Base-by-base conservation (phyloP, 2,888 invertebrate species). In the Daptonema setosum region DNA sequence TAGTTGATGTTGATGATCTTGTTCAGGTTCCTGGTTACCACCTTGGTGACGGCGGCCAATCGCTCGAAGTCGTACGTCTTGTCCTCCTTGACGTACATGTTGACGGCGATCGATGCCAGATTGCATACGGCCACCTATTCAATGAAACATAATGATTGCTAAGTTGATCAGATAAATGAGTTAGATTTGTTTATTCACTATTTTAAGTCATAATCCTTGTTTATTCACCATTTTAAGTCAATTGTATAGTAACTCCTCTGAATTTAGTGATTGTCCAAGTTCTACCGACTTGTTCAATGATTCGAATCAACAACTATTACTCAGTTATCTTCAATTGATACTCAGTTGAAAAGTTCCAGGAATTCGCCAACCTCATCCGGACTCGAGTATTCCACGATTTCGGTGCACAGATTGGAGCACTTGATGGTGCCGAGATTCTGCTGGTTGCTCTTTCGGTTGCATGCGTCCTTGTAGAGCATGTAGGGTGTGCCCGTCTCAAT, bases 401-500 rank as follows among this genome's bases (percentile, higher is more conserved):
- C 97, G 0, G 97, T 95, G 71, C 95, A 97, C 43, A 97, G 76
- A 72, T 97, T 97, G 66, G 90, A 88, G 72, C 91, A 87, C 74
- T 90, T 91, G 63, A 97, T 97, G 0, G 95, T 95, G 20, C 97
- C 97, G 58, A 97, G 75, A 74, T 97, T 93, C 72, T 95, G 83
- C 68, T 99, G 97, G 72, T 97, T 97, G 59, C 87, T 87, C 75
- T 97, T 97, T 1, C 83, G 76, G 70, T 97, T 97, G 69, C 95
- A 93, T 2, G 88, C 80, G 74, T 97, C 97, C 57, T 69, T 70
- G 64, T 70, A 69, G 43, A 70, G 62, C 63, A 97, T 93, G 71
- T 88, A 97, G 0, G 97, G 97, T 2, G 87, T 88, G 20, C 95
- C 97, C 1, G 95, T 95, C 77, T 97, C 97, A 2, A 88, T 85